Evolutionary conservation across 2,113 vertebrate species (phyloP).

Genomic region (Plecturocebus donacophilus): DNA sequence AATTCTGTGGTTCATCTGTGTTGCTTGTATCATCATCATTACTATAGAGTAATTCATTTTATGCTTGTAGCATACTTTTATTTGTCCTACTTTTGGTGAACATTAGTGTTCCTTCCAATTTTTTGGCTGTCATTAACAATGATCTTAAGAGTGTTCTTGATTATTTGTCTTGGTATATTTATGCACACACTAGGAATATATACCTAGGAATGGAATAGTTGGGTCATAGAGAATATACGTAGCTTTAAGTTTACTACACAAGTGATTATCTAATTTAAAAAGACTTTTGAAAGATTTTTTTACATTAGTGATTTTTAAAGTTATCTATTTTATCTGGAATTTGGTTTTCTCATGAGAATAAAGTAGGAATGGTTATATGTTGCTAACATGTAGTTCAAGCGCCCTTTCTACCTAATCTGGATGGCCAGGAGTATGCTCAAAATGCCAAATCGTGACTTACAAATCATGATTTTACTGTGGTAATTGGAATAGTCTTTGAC

Average conservation of each 20-base stretch:
- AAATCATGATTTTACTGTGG: conserved; percentile 7
- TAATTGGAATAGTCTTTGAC: conserved; percentile 11
- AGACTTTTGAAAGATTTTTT: conserved; percentile 1
- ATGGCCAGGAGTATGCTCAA: conserved; percentile 10
- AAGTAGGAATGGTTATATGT: neutral
- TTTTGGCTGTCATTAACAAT: neutral
- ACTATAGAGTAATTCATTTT: neutral
- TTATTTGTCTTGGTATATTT: neutral
- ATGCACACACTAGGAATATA: neutral
- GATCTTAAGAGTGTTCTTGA: neutral
- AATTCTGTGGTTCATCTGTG: neutral
- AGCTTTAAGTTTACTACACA: conserved; percentile 20
- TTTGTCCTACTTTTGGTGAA: neutral
- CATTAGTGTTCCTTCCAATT: neutral
- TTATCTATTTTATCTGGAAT: conserved; percentile 17
- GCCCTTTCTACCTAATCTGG: neutral
- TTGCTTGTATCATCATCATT: conserved; percentile 1
- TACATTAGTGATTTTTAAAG: neutral
- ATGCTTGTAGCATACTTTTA: neutral
- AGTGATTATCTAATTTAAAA: conserved; percentile 8
- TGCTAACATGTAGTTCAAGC: neutral
- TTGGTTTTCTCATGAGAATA: neutral
- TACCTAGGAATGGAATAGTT: neutral
- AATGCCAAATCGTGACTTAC: neutral
- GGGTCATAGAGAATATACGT: neutral